Conservation (phyloP, 2,113 vertebrate species). For the Sander vitreus region DNA sequence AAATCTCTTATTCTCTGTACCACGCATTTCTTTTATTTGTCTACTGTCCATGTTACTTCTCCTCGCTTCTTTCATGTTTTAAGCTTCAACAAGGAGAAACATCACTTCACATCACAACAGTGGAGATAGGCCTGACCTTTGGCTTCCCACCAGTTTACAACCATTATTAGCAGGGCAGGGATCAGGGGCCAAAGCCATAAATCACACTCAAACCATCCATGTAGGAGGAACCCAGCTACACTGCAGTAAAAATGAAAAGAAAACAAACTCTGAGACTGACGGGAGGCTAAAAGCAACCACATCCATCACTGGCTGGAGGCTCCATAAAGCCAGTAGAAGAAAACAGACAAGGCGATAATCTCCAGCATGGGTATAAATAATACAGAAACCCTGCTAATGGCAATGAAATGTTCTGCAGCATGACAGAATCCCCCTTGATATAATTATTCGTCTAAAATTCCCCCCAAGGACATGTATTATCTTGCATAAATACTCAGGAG, state of each 20-base stretch:
- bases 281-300: conserved; percentile 76
- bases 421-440: conserved; percentile 71
- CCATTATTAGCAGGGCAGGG: conserved; percentile 77
- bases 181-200: conserved; percentile 72
- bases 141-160: conserved; percentile 69
- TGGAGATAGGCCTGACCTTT: conserved; percentile 62
- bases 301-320: conserved; percentile 72
- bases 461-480: conserved; percentile 76
- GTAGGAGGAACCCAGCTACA: conserved; percentile 60
- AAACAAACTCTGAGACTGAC: conserved; percentile 72
- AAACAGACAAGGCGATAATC: conserved; percentile 76
- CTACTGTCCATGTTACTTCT: not conserved
- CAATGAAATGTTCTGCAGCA: conserved; percentile 69
- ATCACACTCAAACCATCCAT: conserved; percentile 71
- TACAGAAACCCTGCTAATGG: conserved; percentile 73
- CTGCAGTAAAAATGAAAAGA: conserved; percentile 71
- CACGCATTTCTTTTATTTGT: conserved; percentile 7
- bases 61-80: conserved; percentile 37
- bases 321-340: conserved; percentile 63
- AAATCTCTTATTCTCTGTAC: conserved; percentile 37
- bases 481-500: conserved; percentile 75
- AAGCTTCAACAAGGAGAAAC: conserved; percentile 26
- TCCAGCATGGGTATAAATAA: conserved; percentile 75
- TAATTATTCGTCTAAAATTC: conserved; percentile 75
- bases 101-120: conserved; percentile 56